Base-by-base conservation (phyloP, 2,797 vertebrate species). In the Mormyrops attenuatus region DNA sequence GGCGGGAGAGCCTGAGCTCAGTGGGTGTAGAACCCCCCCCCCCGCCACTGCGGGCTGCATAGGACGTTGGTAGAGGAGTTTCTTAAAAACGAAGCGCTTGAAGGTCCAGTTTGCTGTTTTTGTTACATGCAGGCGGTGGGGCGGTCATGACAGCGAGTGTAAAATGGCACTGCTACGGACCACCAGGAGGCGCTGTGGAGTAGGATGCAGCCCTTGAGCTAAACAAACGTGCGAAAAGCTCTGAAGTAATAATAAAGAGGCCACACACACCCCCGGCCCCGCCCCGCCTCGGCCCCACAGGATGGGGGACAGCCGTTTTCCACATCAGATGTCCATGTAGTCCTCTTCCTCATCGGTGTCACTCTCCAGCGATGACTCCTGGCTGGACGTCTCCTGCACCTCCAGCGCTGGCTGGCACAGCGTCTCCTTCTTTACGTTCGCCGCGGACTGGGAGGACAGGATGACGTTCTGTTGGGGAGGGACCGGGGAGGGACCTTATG, bases 321-420 rank as follows among this genome's bases (percentile, higher is more conserved):
- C 63, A 30, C 1, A 1, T 97, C 94, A 97, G 91, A 97, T 96
- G 93, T 97, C 98, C 98, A 99, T 99, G 96, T 97, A 97, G 91
- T 99, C 97, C 1, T 97, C 96, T 88, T 99, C 98, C 91, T 99
- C 98, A 1, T 99, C 99, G 0, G 98, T 97, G 94, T 99, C 99
- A 50, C 99, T 99, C 94, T 99, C 98, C 93, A 99, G 95, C 0
- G 98, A 99, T 7, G 99, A 99, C 93, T 99, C 98, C 95, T 99
- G 99, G 95, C 98, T 99, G 57, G 98, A 99, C 0, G 97, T 99
- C 95, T 99, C 99, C 92, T 99, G 97, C 89, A 99, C 97, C 95
- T 99, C 99, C 93, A 99, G 96, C 13, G 97, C 98, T 0, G 98
- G 98, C 95, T 99, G 99, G 93, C 96, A 96, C 91, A 99, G 96